Conservation (phyloP, 2,888 invertebrate species). For the Lissonota sp. region DNA sequence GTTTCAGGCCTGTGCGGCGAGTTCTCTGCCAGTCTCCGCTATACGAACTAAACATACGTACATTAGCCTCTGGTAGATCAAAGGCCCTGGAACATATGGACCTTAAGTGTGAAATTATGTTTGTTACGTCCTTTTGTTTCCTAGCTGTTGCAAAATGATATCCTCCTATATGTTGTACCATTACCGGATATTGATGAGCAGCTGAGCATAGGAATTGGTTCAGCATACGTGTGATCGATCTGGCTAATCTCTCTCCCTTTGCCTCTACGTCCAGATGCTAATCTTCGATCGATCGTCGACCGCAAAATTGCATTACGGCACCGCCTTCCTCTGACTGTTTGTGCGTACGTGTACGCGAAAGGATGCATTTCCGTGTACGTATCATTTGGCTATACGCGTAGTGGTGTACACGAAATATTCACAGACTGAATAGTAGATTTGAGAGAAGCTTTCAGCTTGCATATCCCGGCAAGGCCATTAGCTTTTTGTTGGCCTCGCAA, state of each 20-base stretch:
- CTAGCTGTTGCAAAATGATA: neutral
- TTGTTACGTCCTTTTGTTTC: constrained; percentile 25
- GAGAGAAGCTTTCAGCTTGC: neutral
- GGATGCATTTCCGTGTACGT: neutral
- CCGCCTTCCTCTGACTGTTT: neutral
- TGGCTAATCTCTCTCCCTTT: constrained; percentile 80
- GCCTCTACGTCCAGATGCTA: constrained; percentile 77
- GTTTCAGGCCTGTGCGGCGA: constrained; percentile 34
- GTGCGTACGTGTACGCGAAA: neutral
- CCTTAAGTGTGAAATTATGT: too few species aligned
- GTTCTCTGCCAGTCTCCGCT: constrained; percentile 1
- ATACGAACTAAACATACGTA: neutral
- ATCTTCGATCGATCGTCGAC: constrained; percentile 76
- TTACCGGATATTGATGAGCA: constrained; percentile 81
- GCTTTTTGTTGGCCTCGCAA: constrained; percentile 36
- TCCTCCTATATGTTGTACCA: constrained; percentile 60
- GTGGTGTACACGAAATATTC: neutral
- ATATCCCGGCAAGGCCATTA: constrained; percentile 18
- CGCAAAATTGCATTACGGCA: constrained; percentile 67
- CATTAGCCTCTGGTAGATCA: too few species aligned
- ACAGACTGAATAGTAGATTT: constrained; percentile 37
- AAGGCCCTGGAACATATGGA: too few species aligned
- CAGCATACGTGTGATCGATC: constrained; percentile 80
- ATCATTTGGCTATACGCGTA: constrained; percentile 1
- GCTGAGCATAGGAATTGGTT: constrained; percentile 81